Evolutionary conservation across 2,113 vertebrate species (phyloP).

Genomic region (Pampusana beccarii): DNA sequence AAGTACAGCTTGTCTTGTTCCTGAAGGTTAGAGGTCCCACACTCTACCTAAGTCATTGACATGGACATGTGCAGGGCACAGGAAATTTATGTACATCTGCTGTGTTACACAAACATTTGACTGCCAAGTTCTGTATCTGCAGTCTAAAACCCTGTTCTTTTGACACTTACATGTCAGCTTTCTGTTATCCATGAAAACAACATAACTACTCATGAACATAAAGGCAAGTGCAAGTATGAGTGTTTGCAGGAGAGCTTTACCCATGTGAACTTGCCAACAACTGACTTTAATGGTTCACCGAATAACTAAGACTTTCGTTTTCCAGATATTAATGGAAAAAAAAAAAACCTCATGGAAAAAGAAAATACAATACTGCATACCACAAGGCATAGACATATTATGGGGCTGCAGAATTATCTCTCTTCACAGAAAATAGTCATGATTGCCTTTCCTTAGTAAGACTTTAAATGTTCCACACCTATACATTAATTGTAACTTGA

Average conservation of each 20-base stretch:
- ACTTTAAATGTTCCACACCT: neutral
- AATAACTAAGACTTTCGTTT: neutral
- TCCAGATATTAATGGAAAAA: neutral
- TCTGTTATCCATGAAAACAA: neutral
- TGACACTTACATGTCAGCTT: neutral
- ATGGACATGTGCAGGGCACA: neutral
- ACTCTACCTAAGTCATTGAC: neutral
- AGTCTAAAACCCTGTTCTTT: neutral
- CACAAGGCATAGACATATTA: rapidly evolving
- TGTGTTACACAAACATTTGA: neutral
- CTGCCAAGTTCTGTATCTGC: neutral
- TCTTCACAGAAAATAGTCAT: neutral
- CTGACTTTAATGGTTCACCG: neutral
- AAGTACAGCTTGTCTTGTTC: neutral
- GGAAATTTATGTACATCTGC: conserved; percentile 1
- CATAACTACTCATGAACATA: neutral
- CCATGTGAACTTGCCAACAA: neutral
- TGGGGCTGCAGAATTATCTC: neutral
- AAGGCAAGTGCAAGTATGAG: neutral
- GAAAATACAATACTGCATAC: neutral
- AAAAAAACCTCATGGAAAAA: neutral
- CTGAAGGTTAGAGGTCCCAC: neutral
- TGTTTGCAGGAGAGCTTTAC: neutral
- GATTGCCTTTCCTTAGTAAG: neutral
- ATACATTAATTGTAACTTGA: neutral